These are phyloP conservation scores for Sinohyriopsis cumingii DNA, from an alignment of 2,888 invertebrate species.

Conservation along the genomic window DNA sequence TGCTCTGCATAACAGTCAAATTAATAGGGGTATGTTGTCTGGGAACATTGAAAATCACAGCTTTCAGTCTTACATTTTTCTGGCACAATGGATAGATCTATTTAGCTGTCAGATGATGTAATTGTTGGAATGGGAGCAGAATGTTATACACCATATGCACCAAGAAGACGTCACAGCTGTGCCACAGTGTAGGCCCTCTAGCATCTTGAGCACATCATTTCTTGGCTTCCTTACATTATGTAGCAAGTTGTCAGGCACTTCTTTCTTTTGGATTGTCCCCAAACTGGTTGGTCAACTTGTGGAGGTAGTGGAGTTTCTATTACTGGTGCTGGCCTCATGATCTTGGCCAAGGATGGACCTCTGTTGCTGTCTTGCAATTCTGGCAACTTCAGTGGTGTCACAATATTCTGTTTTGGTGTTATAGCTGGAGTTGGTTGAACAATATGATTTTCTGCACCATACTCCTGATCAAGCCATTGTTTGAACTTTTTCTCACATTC, in stretches of 20 bases:
- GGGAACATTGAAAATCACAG: constrained; percentile 54
- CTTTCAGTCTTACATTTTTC: constrained; percentile 42
- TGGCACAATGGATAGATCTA: constrained; percentile 54
- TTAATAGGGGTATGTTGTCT: constrained; percentile 53
- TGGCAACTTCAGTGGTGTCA: too few species aligned
- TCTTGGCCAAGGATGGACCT: too few species aligned
- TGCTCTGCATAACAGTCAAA: constrained; percentile 43
- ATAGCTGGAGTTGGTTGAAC: too few species aligned
- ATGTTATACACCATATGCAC: constrained; percentile 9
- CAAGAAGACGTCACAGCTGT: constrained; percentile 7
- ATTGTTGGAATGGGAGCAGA: constrained; percentile 36
- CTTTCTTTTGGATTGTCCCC: too few species aligned
- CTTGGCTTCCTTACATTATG: constrained; percentile 43
- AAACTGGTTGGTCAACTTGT: too few species aligned
- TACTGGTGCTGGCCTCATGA: too few species aligned
- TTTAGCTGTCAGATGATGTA: constrained; percentile 15
- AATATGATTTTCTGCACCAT: too few species aligned
- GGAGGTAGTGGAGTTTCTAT: too few species aligned
- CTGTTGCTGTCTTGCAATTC: too few species aligned
- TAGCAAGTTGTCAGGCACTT: constrained; percentile 42
- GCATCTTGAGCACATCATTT: constrained; percentile 48
- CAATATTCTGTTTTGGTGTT: too few species aligned
- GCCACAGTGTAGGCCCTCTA: constrained; percentile 44
- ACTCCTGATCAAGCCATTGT: too few species aligned
- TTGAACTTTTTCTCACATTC: constrained; percentile 38